Conservation (phyloP, 92 coral and sea anemone genomes). For the Muricea muricata region DNA sequence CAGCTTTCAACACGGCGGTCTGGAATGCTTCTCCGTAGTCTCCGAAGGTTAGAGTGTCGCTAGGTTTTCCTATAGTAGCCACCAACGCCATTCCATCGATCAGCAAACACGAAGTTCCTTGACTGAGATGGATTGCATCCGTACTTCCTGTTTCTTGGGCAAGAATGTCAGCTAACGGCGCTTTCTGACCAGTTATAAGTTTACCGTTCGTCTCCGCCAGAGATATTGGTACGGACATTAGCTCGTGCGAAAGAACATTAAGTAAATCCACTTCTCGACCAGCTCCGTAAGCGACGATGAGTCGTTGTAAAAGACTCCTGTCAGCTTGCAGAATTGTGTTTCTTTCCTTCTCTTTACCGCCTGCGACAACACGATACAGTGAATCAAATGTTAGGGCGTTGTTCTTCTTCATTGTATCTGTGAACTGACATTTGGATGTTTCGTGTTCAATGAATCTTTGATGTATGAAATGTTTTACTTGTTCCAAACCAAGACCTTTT, state of each 20-base stretch:
- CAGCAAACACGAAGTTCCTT: conserved; percentile 47
- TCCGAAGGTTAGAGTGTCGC: conserved; percentile 63
- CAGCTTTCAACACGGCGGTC: conserved; percentile 15
- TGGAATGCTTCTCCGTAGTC: conserved; percentile 36
- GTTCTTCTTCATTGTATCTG: conserved; percentile 53
- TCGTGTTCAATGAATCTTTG: conserved; percentile 51
- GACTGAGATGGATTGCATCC: conserved; percentile 18
- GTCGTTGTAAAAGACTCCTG: conserved; percentile 63
- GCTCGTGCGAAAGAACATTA: conserved; percentile 52
- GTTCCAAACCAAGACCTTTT: conserved; percentile 60
- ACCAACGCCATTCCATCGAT: conserved; percentile 62
- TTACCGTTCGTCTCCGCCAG: conserved; percentile 67
- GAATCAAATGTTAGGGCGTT: conserved; percentile 72
- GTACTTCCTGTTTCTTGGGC: conserved; percentile 60
- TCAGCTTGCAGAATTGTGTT: conserved; percentile 59
- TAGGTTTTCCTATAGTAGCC: conserved; percentile 30
- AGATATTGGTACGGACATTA: conserved; percentile 64
- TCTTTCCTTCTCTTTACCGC: conserved; percentile 62
- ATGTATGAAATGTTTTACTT: conserved; percentile 61
- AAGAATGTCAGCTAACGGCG: conserved; percentile 61
- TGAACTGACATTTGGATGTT: background rate
- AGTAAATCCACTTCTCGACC: conserved; percentile 68
- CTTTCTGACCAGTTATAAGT: conserved; percentile 68
- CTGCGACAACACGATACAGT: conserved; percentile 62
- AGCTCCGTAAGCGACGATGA: conserved; percentile 68